Base-by-base conservation (phyloP, 2,797 vertebrate genomes). In the Dromococcyx pavoninus region DNA sequence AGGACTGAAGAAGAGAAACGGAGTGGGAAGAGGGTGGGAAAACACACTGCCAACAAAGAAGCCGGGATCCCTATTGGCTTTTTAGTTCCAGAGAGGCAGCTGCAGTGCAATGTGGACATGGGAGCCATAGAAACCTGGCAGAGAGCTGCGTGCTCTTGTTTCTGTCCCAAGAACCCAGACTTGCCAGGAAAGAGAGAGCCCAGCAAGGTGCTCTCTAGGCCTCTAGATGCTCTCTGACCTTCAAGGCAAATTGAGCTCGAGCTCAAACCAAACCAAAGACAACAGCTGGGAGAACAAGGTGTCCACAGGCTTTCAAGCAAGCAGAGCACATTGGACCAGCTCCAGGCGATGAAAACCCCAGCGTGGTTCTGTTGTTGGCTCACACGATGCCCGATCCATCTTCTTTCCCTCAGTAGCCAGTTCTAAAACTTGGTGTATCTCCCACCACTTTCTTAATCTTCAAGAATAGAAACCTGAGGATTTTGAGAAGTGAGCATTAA, bases 111-210 rank as follows among this genome's bases (percentile, higher is more conserved):
- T 9, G 32, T 53, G 54, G 73, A 82, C 1, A 4, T 5, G 48
- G 73, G 86, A 96, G 32, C 73, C 91, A 92, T 2, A 84, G 75
- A 94, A 81, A 66, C 82, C 82, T 83, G 79, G 85, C 73, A 95
- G 37, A 84, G 30, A 9, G 10, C 57, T 17, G 8, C 1, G 1
- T 41, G 39, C 30, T 95, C 89, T 94, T 64, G 60, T 71, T 24
- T 78, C 88, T 84, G 73, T 41, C 62, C 37, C 9, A 66, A 60
- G 33, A 78, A 89, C 82, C 41, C 3, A 57, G 57, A 41, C 46
- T 84, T 70, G 30, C n/a, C 51, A 80, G 41, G 56, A 91, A 91
- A 65, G 27, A 74, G 65, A 86, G 3, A 91, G 30, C 12, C 48
- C n/a, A 65, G 15, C 5, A 9, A 91, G 80, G 67, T 65, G 11